A percentile compares a stretch with the other conserved stretches of the same genome.
Conservation (phyloP, 1,140 invertebrate genomes). For the Spodoptera litura region DNA sequence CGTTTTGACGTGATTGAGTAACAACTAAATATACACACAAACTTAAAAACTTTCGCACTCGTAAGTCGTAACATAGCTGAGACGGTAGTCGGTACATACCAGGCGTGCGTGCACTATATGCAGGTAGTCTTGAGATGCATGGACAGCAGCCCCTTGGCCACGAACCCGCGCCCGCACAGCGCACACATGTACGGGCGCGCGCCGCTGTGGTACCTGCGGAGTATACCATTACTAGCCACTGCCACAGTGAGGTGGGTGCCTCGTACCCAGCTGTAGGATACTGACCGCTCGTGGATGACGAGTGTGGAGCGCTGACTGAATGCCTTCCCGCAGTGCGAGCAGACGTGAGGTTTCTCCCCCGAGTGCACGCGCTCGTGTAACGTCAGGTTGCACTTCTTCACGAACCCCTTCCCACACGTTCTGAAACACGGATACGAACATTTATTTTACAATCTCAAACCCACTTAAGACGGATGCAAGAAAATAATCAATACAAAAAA, state of each 20-base stretch:
- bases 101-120: constrained; percentile 56
- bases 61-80: too few species aligned
- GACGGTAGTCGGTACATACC: too few species aligned
- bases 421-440: constrained; percentile 53
- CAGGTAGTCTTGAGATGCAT: constrained; percentile 87
- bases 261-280: not conserved
- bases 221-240: not conserved
- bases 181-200: constrained; percentile 91
- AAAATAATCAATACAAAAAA: too few species aligned
- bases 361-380: constrained; percentile 89
- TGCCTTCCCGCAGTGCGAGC: constrained; percentile 90
- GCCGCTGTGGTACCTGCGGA: constrained; percentile 89
- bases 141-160: constrained; percentile 88
- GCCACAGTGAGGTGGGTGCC: not conserved
- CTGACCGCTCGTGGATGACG: constrained; percentile 90
- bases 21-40: too few species aligned
- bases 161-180: constrained; percentile 89
- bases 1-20: too few species aligned
- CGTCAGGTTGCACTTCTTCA: constrained; percentile 88
- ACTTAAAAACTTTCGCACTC: too few species aligned
- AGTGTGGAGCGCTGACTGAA: constrained; percentile 93
- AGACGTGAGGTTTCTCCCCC: constrained; percentile 89
- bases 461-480: too few species aligned
- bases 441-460: too few species aligned
- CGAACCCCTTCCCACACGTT: constrained; percentile 88